These are phyloP conservation scores for Poecile montanus DNA, from an alignment of 2,797 vertebrate species.

Conservation along the genomic window DNA sequence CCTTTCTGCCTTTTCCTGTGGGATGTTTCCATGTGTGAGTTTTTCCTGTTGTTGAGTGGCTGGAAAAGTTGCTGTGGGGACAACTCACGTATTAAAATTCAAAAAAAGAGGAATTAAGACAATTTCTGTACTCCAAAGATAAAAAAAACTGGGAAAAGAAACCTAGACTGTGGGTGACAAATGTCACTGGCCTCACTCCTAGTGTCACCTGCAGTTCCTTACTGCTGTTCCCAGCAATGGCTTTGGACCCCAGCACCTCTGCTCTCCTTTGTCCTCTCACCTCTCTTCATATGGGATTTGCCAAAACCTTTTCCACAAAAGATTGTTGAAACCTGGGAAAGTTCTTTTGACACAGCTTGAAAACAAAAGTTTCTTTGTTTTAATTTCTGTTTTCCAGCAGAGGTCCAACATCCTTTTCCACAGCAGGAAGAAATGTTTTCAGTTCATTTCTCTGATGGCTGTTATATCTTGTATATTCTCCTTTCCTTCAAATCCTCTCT, in stretches of 20 bases:
- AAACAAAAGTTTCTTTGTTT: slow-evolving; percentile 25
- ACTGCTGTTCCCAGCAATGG: background rate
- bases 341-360: background rate
- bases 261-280: background rate
- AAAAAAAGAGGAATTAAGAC: background rate
- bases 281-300: background rate
- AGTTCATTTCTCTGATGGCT: background rate
- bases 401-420: background rate
- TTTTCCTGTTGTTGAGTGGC: background rate
- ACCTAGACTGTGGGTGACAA: background rate
- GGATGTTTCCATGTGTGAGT: rapidly evolving
- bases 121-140: background rate
- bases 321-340: background rate
- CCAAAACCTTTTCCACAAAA: background rate
- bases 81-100: background rate
- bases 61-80: background rate
- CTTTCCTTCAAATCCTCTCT: background rate
- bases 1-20: background rate
- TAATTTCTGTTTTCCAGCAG: background rate
- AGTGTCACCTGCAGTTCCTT: background rate
- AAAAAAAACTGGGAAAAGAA: background rate
- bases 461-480: background rate
- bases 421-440: background rate
- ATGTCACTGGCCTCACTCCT: background rate
- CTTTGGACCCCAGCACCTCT: background rate